phyloP scores from a whole-genome alignment of 2,797 vertebrate species.

The Ctenosaura bakeri region DNA sequence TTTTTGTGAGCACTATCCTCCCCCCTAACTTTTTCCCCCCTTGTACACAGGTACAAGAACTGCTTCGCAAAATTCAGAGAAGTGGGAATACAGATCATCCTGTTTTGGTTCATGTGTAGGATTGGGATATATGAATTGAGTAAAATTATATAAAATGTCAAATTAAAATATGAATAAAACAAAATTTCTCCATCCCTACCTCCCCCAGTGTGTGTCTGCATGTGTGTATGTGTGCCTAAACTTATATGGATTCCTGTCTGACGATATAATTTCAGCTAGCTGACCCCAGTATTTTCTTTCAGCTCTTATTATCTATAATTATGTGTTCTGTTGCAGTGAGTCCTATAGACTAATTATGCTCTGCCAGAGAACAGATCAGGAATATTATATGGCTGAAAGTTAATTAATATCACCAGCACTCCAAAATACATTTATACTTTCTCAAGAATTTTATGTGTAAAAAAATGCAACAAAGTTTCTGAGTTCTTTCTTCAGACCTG shows the following conservation, averaged over 20 bases:
- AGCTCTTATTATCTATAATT: slow-evolving; percentile 8
- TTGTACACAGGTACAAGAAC: neutral
- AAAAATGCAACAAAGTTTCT: slow-evolving; percentile 39
- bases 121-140: neutral
- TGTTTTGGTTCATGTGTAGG: neutral
- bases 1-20: neutral
- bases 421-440: slow-evolving; percentile 20
- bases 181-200: neutral
- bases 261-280: neutral
- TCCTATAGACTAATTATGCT: slow-evolving; percentile 1
- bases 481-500: slow-evolving; percentile 63
- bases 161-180: neutral
- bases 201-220: no score
- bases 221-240: neutral
- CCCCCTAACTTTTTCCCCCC: no score
- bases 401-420: slow-evolving; percentile 19
- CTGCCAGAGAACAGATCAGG: slow-evolving; percentile 6
- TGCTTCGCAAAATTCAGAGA: neutral
- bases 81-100: neutral
- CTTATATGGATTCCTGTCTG: neutral
- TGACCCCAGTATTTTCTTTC: slow-evolving; percentile 1
- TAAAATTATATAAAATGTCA: no score
- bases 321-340: neutral
- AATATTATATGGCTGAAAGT: neutral
- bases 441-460: neutral